phyloP scores from a whole-genome alignment of 2,797 vertebrate species.

The Cryptoblepharus egeriae region DNA sequence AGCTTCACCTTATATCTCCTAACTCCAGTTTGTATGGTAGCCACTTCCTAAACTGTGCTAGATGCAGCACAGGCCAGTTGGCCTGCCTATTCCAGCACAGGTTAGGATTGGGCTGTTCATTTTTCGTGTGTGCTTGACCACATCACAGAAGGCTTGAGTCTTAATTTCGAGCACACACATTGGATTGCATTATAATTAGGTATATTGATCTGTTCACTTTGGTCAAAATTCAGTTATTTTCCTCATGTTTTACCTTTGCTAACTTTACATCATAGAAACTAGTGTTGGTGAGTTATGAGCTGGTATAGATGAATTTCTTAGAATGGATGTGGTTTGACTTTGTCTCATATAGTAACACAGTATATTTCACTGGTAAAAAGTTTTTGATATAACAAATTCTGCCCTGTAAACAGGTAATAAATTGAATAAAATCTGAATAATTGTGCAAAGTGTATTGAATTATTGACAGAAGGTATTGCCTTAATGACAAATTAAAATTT shows the following conservation, averaged over 20 bases:
- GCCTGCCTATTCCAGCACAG: too few species aligned
- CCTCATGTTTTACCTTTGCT: neutral
- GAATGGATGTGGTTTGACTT: neutral
- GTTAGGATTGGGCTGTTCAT: neutral
- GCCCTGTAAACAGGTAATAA: conserved; percentile 13
- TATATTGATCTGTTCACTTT: neutral
- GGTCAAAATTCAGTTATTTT: neutral
- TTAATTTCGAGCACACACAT: neutral
- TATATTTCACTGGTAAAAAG: neutral
- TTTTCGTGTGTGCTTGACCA: neutral
- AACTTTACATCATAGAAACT: neutral
- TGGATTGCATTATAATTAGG: neutral
- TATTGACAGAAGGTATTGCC: conserved; percentile 22
- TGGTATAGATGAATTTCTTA: neutral
- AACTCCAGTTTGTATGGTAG: too few species aligned
- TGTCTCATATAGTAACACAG: neutral
- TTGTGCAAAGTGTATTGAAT: neutral
- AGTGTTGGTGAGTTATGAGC: neutral
- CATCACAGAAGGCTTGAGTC: neutral
- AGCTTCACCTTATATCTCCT: too few species aligned
- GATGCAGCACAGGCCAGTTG: too few species aligned
- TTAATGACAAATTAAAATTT: neutral
- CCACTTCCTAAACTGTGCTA: too few species aligned
- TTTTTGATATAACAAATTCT: conserved; percentile 10
- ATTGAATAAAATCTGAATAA: conserved; percentile 17